Conservation (phyloP, 2,797 vertebrate species). For the Peromyscus eremicus region DNA sequence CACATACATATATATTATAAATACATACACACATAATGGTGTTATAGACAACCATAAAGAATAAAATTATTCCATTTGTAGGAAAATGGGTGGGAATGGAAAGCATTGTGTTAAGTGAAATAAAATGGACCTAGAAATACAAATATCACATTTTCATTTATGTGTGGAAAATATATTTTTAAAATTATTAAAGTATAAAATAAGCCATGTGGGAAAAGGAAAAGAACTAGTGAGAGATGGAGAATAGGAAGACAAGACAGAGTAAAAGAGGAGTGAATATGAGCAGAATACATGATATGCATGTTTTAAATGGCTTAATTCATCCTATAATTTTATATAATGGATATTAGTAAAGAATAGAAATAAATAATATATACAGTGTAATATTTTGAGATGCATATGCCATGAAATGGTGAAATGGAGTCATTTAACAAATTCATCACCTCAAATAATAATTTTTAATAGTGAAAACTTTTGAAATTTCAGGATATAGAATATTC, state of each 20-base stretch:
- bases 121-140: background rate
- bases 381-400: background rate
- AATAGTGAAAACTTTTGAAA: background rate
- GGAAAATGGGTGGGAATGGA: background rate
- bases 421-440: background rate
- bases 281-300: background rate
- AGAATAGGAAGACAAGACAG: background rate
- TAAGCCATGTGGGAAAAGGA: background rate
- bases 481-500: background rate
- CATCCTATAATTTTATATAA: background rate
- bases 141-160: background rate
- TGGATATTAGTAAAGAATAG: background rate
- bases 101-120: background rate
- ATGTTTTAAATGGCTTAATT: background rate
- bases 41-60: background rate
- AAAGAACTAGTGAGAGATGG: background rate
- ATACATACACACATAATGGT: background rate
- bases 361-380: background rate
- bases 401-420: background rate
- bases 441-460: background rate
- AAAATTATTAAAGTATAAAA: background rate
- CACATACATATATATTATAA: background rate
- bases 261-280: background rate
- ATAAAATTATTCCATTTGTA: background rate
- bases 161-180: background rate